phyloP scores from a whole-genome alignment of 1,140 invertebrate species.

The Octopus bimaculoides region DNA sequence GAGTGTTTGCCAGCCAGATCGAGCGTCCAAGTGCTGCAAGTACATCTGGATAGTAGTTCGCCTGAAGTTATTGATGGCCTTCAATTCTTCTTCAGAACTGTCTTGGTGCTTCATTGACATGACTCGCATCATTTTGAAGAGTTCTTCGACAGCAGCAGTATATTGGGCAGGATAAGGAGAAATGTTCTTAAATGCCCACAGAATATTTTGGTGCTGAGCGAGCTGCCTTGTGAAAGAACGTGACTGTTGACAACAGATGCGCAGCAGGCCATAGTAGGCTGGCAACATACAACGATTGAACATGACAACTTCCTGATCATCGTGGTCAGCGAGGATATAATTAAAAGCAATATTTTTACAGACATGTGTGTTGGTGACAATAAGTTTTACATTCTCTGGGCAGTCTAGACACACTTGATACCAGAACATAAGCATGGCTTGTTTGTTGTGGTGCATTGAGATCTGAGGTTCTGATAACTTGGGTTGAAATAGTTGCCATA shows the following conservation, averaged over 20 bases:
- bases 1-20: slow-evolving; percentile 83
- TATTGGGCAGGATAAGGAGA: slow-evolving; percentile 91
- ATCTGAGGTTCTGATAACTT: slow-evolving; percentile 92
- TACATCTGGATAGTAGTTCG: slow-evolving; percentile 80
- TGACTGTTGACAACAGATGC: slow-evolving; percentile 86
- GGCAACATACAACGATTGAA: slow-evolving; percentile 92
- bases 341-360: slow-evolving; percentile 94
- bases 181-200: slow-evolving; percentile 96
- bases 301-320: slow-evolving; percentile 89
- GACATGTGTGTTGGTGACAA: slow-evolving; percentile 78
- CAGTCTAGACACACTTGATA: slow-evolving; percentile 88
- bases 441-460: slow-evolving; percentile 90
- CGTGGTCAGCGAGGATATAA: slow-evolving; percentile 93
- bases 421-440: slow-evolving; percentile 84
- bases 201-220: slow-evolving; percentile 88
- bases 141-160: slow-evolving; percentile 81
- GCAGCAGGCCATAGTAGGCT: slow-evolving; percentile 87
- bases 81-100: slow-evolving; percentile 73
- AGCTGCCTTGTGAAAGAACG: slow-evolving; percentile 79
- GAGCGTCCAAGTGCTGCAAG: slow-evolving; percentile 73
- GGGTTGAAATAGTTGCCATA: slow-evolving; percentile 93
- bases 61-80: slow-evolving; percentile 79
- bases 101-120: slow-evolving; percentile 76
- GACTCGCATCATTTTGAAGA: slow-evolving; percentile 84
- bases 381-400: slow-evolving; percentile 85